Base-by-base conservation (phyloP, 1,140 invertebrate genomes). In the Zaprionus ornatus region DNA sequence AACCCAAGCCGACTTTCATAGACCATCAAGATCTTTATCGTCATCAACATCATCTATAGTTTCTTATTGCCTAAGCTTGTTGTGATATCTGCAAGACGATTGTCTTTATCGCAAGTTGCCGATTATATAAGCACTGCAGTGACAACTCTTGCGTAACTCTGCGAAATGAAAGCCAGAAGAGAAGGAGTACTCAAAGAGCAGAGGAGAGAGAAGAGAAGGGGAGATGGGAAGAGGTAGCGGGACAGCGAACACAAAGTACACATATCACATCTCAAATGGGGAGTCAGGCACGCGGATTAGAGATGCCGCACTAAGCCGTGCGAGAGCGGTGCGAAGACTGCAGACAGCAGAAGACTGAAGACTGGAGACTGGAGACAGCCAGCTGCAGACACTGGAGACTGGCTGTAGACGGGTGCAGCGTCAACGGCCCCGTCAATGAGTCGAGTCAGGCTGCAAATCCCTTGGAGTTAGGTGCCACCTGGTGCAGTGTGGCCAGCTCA, bases 201-300 rank as follows among this genome's bases (percentile, higher is more conserved):
- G 2, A 15, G 15, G 2, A 27, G 19, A 9, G 2, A 19, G 48
- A 15, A 17, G 10, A n/a, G 32, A 5, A 27, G 25, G 2, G 6
- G 4, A 13, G 13, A 25, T 19, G 35, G 19, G n/a, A 12, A 40
- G 15, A 1, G 60, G 4, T 5, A 17, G 12, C 35, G 37, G 4
- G 37, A 7, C 5, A 40, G 37, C 37, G 40, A 17, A n/a, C 15
- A n/a, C 48, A 63, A 63, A 63, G 37, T 37, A 59, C 62, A 60
- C 70, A 67, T 54, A 73, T 67, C 63, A 73, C 55, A 72, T n/a
- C 62, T 72, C 62, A 59, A 21, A 29, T 52, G 62, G 70, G 32
- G 48, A 70, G 60, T 65, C 69, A 65, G 63, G 55, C 52, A 59
- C 37, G 54, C 62, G 62, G 72, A 74, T 74, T 69, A 69, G 66